These are phyloP conservation scores for Drosophila ohnishii DNA, from an alignment of 1,140 invertebrate genomes.

Conservation along the genomic window DNA sequence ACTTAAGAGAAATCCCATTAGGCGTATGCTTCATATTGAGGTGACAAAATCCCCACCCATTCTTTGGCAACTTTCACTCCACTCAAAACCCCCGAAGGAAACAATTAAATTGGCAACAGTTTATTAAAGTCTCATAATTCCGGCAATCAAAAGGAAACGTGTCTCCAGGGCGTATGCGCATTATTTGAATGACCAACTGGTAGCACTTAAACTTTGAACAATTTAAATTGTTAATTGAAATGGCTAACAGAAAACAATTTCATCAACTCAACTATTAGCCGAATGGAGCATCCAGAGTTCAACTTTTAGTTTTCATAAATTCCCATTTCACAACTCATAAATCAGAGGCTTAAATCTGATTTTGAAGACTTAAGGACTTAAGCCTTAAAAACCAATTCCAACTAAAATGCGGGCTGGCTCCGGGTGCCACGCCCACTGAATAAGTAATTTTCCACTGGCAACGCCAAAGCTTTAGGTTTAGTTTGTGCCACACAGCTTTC, in stretches of 20 bases:
- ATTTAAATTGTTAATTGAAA: constrained; percentile 2
- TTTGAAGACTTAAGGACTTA: constrained; percentile 47
- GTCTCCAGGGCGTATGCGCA: constrained; percentile 7
- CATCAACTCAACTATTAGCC: constrained; percentile 8
- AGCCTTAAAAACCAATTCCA: constrained; percentile 46
- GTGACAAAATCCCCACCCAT: neutral
- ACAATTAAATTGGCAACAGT: constrained; percentile 18
- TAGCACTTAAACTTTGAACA: constrained; percentile 5
- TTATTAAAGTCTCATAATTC: constrained; percentile 15
- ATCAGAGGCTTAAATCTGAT: constrained; percentile 44
- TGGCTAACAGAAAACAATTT: constrained; percentile 11
- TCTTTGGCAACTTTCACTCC: neutral
- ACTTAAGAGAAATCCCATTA: neutral
- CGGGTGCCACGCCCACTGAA: constrained; percentile 23
- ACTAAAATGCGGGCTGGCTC: constrained; percentile 17
- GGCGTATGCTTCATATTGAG: neutral
- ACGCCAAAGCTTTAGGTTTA: constrained; percentile 21
- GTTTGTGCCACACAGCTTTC: constrained; percentile 30
- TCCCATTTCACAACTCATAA: constrained; percentile 41
- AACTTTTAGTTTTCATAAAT: constrained; percentile 21
- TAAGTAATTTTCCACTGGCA: constrained; percentile 27
- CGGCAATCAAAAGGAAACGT: constrained; percentile 15
- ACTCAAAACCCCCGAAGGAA: neutral
- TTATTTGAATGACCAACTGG: constrained; percentile 3
- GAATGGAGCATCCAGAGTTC: neutral